Percentiles rank a stretch among this genome's conserved stretches.
Evolutionary conservation across 2,113 vertebrate genomes (phyloP).

Genomic region (Ascaphus truei): DNA sequence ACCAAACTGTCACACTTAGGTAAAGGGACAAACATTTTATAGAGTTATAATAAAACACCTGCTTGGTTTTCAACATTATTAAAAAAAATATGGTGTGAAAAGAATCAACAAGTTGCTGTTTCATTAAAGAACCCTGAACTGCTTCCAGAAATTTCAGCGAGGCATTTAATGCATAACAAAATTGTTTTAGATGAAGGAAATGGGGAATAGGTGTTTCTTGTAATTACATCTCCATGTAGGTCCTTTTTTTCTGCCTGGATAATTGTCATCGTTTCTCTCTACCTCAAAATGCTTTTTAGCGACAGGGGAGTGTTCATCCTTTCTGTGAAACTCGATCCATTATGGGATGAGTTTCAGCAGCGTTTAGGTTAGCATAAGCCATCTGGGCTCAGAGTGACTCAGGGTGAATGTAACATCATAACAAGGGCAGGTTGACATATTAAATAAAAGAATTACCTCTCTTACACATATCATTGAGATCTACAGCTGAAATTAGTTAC

Average conservation of each 20-base stretch:
- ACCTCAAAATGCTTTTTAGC: no score
- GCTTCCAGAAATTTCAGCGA: not conserved
- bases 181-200: not conserved
- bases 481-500: no score
- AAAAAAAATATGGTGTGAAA: not conserved
- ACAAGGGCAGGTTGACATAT: slow-evolving; percentile 4
- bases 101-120: not conserved
- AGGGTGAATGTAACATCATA: not conserved
- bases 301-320: no score
- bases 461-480: no score
- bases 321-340: not conserved
- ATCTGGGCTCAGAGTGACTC: slow-evolving; percentile 1
- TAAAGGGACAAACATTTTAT: not conserved
- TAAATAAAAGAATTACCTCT: no score
- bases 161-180: not conserved
- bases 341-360: not conserved
- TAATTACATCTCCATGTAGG: no score
- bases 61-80: not conserved
- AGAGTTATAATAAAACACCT: not conserved
- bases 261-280: no score
- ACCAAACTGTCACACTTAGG: no score
- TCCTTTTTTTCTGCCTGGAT: no score
- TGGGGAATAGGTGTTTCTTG: no score
- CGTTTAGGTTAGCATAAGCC: not conserved
- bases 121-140: not conserved